Base-by-base conservation (phyloP, 2,888 invertebrate species). In the Drosophila nr. medialis region DNA sequence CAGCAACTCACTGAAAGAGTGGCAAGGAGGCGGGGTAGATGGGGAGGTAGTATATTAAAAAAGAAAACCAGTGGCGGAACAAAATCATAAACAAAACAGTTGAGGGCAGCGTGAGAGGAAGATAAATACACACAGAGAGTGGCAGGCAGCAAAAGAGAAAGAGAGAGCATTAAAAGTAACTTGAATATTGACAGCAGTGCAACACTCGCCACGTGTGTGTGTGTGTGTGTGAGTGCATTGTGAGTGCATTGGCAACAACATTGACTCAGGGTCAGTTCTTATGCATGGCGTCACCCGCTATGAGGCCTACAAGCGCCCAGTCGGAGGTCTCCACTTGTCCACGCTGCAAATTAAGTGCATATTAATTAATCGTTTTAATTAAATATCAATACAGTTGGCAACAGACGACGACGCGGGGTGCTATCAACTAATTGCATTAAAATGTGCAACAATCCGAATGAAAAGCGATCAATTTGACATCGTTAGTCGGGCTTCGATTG, bases 291-390 rank as follows among this genome's bases (percentile, higher is more conserved):
- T 77, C 82, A 77, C 81, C 77, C 78, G 55, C 82, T 50, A 63
- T 66, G 65, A 61, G 54, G 76, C 70, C 72, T 56, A 75, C 51
- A n/a, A 76, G 49, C 38, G 60, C 78, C 27, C 82, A 78, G 82
- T 68, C 45, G 82, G 82, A 81, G 78, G 83, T 80, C 81, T 48
- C 54, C 69, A 81, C 78, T 77, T 71, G 77, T 67, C 59, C 71
- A 49, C 67, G 78, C 78, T 70, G 75, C 79, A 67, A 84, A 84
- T 84, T 74, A 77, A 21, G 53, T 34, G 53, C 86, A 86, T 77
- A 85, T 69, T 89, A 87, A 87, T 89, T 81, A 89, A 89, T 83
- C 70, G 80, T 58, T 89, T 84, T 75, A 87, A 89, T 83, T 81
- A 84, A 81, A 89, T 71, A 84, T 84, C 88, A 72, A 84, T 86